Base-by-base conservation (phyloP, 2,888 invertebrate species). In the Andrena bicolor region DNA sequence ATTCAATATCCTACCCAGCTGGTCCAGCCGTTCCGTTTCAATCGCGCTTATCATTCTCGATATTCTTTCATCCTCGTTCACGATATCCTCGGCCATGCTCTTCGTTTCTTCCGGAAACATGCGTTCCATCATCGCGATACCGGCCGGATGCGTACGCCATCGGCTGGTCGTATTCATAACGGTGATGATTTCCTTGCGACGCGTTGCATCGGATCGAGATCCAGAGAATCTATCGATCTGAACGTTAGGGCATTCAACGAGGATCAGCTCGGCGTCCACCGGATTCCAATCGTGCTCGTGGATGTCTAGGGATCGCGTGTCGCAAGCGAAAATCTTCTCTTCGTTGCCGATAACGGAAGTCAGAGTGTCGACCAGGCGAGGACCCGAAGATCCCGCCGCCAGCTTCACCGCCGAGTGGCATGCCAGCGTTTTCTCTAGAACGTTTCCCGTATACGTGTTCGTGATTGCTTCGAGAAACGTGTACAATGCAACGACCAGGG, bases 391-490 rank as follows among this genome's bases (percentile, higher is more conserved):
- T 16, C 10, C 26, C 2, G 48, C 13, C 0, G 82, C 83, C 13
- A 69, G 20, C 56, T 23, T 76, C 63, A 70, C 30, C n/a, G 79
- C 76, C 28, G 53, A 64, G 6, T 76, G 64, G 7, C 86, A 86
- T 0, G 70, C 71, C 64, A 86, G 58, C 35, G 76, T 69, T 63
- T 84, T 86, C 68, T 85, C 85, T 0, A 84, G 58, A 23, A 63
- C 23, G 28, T 76, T 85, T n/a, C 32, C 56, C 0, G 61, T 65
- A 6, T 66, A 61, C 0, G 28, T 49, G 10, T 65, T 53, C 10
- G 86, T 79, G 4, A 86, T 80, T 5, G 78, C 75, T 53, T 86
- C 86, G 64, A 86, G 76, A 30, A 86, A 86, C 28, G 72, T 80
- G 63, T 84, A 84, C 8, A 77, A 51, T 3, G 84, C 85, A 7